Percentiles rank a stretch among this genome's conserved stretches.
phyloP scores from a whole-genome alignment of 2,888 invertebrate genomes.

The Argyra leucocephala region DNA sequence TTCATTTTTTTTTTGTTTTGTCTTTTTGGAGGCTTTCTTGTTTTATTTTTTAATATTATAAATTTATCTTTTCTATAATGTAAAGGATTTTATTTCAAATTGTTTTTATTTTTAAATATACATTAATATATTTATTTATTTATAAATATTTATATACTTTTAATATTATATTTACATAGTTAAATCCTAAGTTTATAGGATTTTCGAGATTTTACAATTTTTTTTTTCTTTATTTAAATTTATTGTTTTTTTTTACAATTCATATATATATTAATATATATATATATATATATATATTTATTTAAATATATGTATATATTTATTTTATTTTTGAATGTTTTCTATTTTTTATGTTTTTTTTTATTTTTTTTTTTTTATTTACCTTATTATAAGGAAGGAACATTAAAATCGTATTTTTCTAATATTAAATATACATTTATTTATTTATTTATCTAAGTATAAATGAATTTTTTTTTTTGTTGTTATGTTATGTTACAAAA shows the following conservation, averaged over 20 bases:
- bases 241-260: neutral
- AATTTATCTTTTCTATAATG: neutral
- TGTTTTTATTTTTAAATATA: neutral
- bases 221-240: neutral
- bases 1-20: neutral
- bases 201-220: neutral
- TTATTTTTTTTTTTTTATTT: conserved; percentile 15
- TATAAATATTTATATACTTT: neutral
- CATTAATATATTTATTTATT: neutral
- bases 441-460: neutral
- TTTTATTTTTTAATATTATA: neutral
- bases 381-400: conserved; percentile 34
- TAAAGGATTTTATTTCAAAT: neutral
- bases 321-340: neutral
- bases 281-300: neutral
- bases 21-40: neutral
- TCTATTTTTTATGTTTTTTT: conserved; percentile 2
- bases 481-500: neutral
- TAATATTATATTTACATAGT: neutral
- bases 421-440: conserved; percentile 2
- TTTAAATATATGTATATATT: neutral
- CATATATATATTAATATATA: neutral
- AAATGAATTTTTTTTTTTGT: neutral
- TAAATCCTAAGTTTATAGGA: conserved; percentile 4
- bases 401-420: conserved; percentile 17